Base-by-base conservation (phyloP, 2,888 invertebrate species). In the Seira ritae region DNA sequence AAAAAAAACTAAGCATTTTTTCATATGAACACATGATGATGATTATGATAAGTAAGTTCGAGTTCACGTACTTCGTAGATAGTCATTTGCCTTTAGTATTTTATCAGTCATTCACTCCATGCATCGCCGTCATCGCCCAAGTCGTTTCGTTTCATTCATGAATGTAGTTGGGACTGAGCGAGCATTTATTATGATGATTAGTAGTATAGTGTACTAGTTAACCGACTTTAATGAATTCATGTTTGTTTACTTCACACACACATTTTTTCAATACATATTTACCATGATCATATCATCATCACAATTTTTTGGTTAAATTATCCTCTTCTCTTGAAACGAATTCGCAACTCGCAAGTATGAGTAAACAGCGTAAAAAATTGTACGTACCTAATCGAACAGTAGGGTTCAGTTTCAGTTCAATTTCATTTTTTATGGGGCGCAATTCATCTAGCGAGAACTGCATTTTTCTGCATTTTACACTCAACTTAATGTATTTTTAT, bases 381-480 rank as follows among this genome's bases (percentile, higher is more conserved):
- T 31, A 31, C 2, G 8, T 31, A n/a, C n/a, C 2, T 55, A 55
- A 55, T 55, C 15, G 55, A 55, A 12, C 15, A 8, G 3, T 55
- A 55, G 17, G 15, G 55, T 17, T 55, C 42, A 42, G 12, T 12
- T 42, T 42, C 6, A 55, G 15, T 55, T 55, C 31, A 31, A n/a
- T n/a, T n/a, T n/a, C n/a, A n/a, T 42, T 12, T 55, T 55, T 55
- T 55, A 55, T 55, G 17, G 55, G 55, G 55, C 55, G 55, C 15
- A 68, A 23, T 31, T 68, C 17, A 68, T 23, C 76, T 76, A 23
- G 68, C 17, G 23, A 55, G 20, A 76, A 55, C 76, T 76, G 76
- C 76, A 76, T 68, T 20, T 76, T 76, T 68, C 76, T 76, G 68
- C 76, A 68, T 75, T 65, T 55, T 55, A 55, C 3, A 8, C 6